phyloP scores from a whole-genome alignment of 2,888 invertebrate species.

The Aleiodes testaceus region DNA sequence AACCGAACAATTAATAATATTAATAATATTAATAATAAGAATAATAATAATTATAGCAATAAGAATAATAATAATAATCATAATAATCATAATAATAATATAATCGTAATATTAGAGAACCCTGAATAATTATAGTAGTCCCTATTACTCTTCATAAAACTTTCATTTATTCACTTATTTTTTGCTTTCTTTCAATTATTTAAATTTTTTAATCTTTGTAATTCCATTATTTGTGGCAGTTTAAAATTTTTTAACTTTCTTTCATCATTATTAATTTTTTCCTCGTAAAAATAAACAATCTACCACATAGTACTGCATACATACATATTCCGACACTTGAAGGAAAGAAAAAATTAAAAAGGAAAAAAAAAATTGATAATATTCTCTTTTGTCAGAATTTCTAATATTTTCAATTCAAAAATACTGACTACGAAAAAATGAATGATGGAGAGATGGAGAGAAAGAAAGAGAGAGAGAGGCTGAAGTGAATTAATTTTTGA shows the following conservation, averaged over 20 bases:
- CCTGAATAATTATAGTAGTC: constrained; percentile 66
- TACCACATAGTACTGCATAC: constrained; percentile 59
- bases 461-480: constrained; percentile 18
- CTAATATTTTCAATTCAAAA: constrained; percentile 33
- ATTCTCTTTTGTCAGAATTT: constrained; percentile 17
- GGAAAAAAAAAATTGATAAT: background rate
- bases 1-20: constrained; percentile 62
- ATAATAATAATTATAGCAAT: constrained; percentile 42
- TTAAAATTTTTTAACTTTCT: constrained; percentile 45
- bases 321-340: constrained; percentile 55
- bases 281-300: constrained; percentile 39
- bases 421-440: constrained; percentile 15
- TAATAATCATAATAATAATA: constrained; percentile 47
- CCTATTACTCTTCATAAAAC: constrained; percentile 59
- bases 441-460: background rate
- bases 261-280: constrained; percentile 16
- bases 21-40: background rate
- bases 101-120: constrained; percentile 60
- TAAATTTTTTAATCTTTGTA: background rate
- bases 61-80: constrained; percentile 46
- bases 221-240: constrained; percentile 44
- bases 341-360: constrained; percentile 1
- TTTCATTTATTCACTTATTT: constrained; percentile 26
- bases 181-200: background rate
- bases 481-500: constrained; percentile 39